A percentile compares a stretch with the other conserved stretches of the same genome.
phyloP scores from a whole-genome alignment of 2,113 vertebrate species.

The Piaya cayana region DNA sequence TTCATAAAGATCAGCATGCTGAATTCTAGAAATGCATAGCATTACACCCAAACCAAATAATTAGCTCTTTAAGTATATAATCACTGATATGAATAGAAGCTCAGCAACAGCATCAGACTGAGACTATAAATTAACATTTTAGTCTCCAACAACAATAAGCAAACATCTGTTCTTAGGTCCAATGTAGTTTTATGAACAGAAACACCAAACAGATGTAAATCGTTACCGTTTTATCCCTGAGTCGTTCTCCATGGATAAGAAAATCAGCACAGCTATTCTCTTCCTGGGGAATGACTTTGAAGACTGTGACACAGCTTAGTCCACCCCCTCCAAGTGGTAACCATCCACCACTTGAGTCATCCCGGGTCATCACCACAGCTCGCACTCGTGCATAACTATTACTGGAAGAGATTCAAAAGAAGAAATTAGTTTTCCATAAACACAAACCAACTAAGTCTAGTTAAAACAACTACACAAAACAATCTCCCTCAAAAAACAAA shows the following conservation, averaged over 20 bases:
- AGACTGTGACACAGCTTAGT: slow-evolving; percentile 96
- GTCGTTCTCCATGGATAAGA: slow-evolving; percentile 96
- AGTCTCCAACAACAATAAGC: background rate
- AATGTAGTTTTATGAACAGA: background rate
- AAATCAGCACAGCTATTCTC: slow-evolving; percentile 90
- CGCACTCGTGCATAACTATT: slow-evolving; percentile 97
- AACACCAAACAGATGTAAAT: background rate
- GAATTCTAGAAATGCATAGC: background rate
- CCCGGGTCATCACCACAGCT: slow-evolving; percentile 99
- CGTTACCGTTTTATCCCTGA: slow-evolving; percentile 98
- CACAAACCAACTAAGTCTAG: slow-evolving; percentile 15
- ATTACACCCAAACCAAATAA: background rate
- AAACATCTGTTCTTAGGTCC: background rate
- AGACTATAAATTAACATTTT: background rate
- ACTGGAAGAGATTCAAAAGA: slow-evolving; percentile 82
- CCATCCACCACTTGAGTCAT: slow-evolving; percentile 99
- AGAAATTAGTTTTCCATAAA: slow-evolving; percentile 69
- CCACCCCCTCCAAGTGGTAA: slow-evolving; percentile 94
- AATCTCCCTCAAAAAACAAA: background rate
- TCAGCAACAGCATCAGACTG: background rate
- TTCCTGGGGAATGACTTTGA: slow-evolving; percentile 91
- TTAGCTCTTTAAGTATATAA: background rate
- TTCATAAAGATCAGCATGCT: background rate
- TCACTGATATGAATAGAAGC: background rate
- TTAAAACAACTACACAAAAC: background rate